Percentiles rank a stretch among this genome's conserved stretches.
Conservation (phyloP, 1,140 invertebrate genomes). For the Nomia melanderi region DNA sequence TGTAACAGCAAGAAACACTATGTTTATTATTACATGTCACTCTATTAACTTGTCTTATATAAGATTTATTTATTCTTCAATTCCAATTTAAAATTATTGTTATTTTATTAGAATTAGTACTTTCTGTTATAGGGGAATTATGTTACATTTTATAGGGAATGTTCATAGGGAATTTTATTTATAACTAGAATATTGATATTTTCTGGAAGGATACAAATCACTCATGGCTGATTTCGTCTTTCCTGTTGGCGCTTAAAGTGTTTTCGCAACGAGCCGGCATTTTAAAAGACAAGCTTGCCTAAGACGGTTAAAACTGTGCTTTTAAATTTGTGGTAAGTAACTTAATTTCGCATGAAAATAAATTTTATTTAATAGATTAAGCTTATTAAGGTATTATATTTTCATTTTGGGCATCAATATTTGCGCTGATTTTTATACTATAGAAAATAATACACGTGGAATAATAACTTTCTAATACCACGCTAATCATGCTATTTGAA, state of each 20-base stretch:
- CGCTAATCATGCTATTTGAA: background rate
- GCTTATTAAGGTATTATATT: background rate
- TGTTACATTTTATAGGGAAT: background rate
- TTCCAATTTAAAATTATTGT: background rate
- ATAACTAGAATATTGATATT: background rate
- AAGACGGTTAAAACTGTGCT: background rate
- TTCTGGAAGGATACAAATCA: background rate
- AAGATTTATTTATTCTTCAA: background rate
- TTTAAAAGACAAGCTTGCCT: background rate
- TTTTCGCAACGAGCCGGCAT: conserved; percentile 11
- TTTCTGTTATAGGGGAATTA: conserved; percentile 1
- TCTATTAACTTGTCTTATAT: background rate
- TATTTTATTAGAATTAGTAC: background rate
- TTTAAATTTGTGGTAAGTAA: background rate
- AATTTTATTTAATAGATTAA: background rate
- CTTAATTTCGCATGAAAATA: background rate
- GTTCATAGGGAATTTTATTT: conserved; percentile 15
- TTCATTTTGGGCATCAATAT: background rate
- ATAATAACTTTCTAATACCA: conserved; percentile 4
- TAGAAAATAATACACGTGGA: background rate
- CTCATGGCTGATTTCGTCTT: conserved; percentile 14
- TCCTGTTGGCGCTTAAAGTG: conserved; percentile 33
- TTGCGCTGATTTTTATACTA: background rate
- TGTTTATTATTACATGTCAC: background rate
- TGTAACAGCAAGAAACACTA: background rate